These are phyloP conservation scores for Leptatherina wallacei DNA, from an alignment of 2,797 vertebrate genomes.

Conservation along the genomic window DNA sequence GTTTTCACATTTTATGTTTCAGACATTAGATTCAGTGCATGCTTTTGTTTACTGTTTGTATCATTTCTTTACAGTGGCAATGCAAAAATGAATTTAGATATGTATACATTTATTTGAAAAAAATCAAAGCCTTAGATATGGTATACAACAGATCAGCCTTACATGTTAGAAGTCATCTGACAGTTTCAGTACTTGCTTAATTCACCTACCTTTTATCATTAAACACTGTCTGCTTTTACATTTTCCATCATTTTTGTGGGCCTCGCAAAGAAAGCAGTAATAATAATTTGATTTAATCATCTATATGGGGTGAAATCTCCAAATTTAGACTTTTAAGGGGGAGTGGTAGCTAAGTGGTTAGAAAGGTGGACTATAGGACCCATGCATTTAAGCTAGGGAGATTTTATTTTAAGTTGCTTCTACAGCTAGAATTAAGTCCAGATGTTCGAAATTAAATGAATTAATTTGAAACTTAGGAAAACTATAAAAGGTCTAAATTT, in stretches of 20 bases:
- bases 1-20: background rate
- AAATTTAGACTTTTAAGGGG: no score
- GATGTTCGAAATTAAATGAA: no score
- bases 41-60: background rate
- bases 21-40: background rate
- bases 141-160: background rate
- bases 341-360: no score
- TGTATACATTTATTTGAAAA: background rate
- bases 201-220: constrained; percentile 34
- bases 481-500: no score
- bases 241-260: constrained; percentile 22
- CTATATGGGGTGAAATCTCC: background rate
- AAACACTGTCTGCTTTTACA: constrained; percentile 32
- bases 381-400: constrained; percentile 6
- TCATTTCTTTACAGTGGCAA: background rate
- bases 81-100: background rate
- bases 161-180: constrained; percentile 2
- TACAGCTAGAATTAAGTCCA: background rate
- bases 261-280: constrained; percentile 27
- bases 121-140: background rate
- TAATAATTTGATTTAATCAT: constrained; percentile 40
- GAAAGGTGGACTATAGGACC: constrained; percentile 25
- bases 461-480: no score
- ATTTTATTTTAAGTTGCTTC: background rate
- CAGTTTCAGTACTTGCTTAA: constrained; percentile 26